Evolutionary conservation across 2,888 invertebrate genomes (phyloP).

Genomic region (Auanema freiburgensis): DNA sequence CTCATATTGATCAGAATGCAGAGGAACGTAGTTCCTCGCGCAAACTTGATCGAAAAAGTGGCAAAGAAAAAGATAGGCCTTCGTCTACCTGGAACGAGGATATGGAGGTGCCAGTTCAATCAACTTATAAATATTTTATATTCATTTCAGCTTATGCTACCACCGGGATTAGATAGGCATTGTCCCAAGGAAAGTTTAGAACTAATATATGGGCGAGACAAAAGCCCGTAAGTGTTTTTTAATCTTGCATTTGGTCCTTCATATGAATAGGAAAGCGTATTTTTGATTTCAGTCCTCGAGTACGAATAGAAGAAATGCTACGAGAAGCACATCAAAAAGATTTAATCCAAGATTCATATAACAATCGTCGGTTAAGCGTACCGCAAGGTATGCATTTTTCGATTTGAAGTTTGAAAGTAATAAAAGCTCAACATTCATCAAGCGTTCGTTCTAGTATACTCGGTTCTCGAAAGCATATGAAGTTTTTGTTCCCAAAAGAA

Average conservation of each 20-base stretch:
- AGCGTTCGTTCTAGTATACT: too few species aligned
- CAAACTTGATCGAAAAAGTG: not conserved
- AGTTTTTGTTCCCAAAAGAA: too few species aligned
- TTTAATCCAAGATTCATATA: conserved; percentile 53
- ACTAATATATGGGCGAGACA: conserved; percentile 33
- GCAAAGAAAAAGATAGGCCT: conserved; percentile 9
- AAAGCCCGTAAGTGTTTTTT: conserved; percentile 20
- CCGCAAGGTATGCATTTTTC: conserved; percentile 9
- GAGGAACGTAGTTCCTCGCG: conserved; percentile 5
- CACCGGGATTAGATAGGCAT: conserved; percentile 51
- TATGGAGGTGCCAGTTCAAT: conserved; percentile 12
- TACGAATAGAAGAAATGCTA: conserved; percentile 46
- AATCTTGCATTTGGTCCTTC: not conserved
- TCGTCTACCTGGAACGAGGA: not conserved
- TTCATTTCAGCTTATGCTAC: conserved; percentile 33
- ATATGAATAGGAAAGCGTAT: conserved; percentile 3
- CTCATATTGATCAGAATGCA: conserved; percentile 11
- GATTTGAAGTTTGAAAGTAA: too few species aligned
- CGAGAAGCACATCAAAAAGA: conserved; percentile 44
- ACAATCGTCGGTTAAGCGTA: conserved; percentile 22
- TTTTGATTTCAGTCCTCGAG: conserved; percentile 43
- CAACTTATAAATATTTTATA: not conserved
- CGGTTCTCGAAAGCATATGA: too few species aligned
- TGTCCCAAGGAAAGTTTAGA: conserved; percentile 38
- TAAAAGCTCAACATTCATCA: too few species aligned